These are phyloP conservation scores for Hypothenemus hampei DNA, from an alignment of 1,140 invertebrate species.

Conservation along the genomic window DNA sequence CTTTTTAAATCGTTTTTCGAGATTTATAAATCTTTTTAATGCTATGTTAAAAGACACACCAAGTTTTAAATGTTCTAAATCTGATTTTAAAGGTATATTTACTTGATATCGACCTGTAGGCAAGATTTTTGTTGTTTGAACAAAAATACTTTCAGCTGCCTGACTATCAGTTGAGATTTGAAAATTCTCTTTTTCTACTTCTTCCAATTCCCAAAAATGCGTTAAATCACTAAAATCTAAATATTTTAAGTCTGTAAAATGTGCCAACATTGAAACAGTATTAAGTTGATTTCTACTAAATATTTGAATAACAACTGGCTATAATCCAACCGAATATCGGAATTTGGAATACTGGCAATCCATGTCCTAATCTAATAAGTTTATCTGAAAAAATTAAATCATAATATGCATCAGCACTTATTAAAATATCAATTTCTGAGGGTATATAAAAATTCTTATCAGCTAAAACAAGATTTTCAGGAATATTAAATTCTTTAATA, in stretches of 20 bases:
- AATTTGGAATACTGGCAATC: background rate
- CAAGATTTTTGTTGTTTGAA: background rate
- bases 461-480: background rate
- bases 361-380: conserved; percentile 5
- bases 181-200: background rate
- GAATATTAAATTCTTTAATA: background rate
- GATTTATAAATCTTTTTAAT: conserved; percentile 11
- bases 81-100: conserved; percentile 6
- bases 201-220: background rate
- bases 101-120: conserved; percentile 12
- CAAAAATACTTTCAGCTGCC: background rate
- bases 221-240: conserved; percentile 3
- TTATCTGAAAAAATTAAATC: background rate
- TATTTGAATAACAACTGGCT: background rate
- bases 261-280: background rate
- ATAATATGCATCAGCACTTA: background rate
- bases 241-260: background rate
- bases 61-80: conserved; percentile 6
- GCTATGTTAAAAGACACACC: conserved; percentile 11
- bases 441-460: conserved; percentile 7
- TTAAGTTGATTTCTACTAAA: background rate
- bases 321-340: background rate
- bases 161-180: background rate
- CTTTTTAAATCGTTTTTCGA: conserved; percentile 21
- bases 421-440: conserved; percentile 8